These are phyloP conservation scores for Atherinosoma microstoma DNA, from an alignment of 2,797 vertebrate genomes.

Conservation along the genomic window DNA sequence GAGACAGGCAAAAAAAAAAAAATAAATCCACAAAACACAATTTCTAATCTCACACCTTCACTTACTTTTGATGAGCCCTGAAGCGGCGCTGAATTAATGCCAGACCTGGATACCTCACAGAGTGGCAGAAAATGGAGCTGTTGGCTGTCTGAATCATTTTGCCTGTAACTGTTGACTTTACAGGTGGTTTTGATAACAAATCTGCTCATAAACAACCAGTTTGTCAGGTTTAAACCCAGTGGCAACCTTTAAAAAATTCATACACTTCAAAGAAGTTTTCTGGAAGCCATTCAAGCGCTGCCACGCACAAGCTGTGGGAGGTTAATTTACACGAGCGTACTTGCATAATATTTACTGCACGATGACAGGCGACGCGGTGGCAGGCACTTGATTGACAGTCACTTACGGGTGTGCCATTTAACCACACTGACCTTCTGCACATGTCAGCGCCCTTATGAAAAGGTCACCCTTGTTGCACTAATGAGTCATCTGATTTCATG, in stretches of 20 bases:
- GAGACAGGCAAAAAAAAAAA: not conserved
- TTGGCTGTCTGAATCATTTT: slow-evolving; percentile 44
- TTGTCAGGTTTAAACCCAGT: slow-evolving; percentile 26
- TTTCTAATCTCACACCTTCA: slow-evolving; percentile 77
- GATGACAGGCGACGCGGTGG: slow-evolving; percentile 73
- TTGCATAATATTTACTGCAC: slow-evolving; percentile 68
- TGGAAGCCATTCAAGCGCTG: slow-evolving; percentile 26
- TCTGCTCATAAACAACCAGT: slow-evolving; percentile 35
- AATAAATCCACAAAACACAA: slow-evolving; percentile 50
- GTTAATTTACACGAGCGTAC: slow-evolving; percentile 54
- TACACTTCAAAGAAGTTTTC: slow-evolving; percentile 30
- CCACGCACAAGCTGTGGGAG: slow-evolving; percentile 40
- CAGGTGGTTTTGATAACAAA: slow-evolving; percentile 62
- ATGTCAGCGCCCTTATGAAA: slow-evolving; percentile 82
- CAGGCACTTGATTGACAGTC: slow-evolving; percentile 79
- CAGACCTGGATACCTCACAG: slow-evolving; percentile 63
- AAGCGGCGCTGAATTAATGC: slow-evolving; percentile 67
- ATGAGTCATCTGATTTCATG: slow-evolving; percentile 79
- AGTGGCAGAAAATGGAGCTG: slow-evolving; percentile 64
- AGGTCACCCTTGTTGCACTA: slow-evolving; percentile 83
- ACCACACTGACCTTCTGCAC: slow-evolving; percentile 78
- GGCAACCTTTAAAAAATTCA: slow-evolving; percentile 30
- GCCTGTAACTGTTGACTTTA: slow-evolving; percentile 43
- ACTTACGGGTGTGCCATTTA: slow-evolving; percentile 81
- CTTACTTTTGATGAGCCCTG: slow-evolving; percentile 78